These are phyloP conservation scores for Isurus oxyrinchus DNA, from an alignment of 2,113 vertebrate genomes.

Conservation along the genomic window DNA sequence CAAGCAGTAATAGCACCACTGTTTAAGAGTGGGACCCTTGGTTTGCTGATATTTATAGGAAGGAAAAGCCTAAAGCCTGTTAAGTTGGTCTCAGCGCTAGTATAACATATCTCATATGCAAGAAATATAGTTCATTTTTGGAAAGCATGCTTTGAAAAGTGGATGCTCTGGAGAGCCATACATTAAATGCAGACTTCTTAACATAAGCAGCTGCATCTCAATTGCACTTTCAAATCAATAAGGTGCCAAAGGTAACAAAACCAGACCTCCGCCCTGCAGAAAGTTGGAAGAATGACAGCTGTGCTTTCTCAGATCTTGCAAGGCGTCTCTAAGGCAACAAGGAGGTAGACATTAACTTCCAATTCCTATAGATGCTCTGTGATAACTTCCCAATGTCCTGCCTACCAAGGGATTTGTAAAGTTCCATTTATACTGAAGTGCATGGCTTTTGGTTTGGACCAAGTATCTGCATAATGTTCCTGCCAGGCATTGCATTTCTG, in stretches of 20 bases:
- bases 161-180: neutral
- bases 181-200: neutral
- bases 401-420: neutral
- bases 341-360: neutral
- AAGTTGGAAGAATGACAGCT: neutral
- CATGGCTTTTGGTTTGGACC: neutral
- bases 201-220: neutral
- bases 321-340: neutral
- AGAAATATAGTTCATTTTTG: neutral
- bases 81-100: too few relatives aligned
- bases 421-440: neutral
- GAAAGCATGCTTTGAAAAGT: neutral
- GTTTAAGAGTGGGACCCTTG: neutral
- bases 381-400: neutral
- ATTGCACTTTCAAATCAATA: neutral
- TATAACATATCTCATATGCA: too few relatives aligned
- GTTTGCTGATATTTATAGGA: too few relatives aligned
- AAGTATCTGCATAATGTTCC: neutral
- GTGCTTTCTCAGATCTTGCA: neutral
- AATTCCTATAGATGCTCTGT: too few relatives aligned
- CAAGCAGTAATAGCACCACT: neutral
- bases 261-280: neutral
- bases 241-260: neutral
- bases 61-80: too few relatives aligned
- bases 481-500: neutral